Evolutionary conservation across 2,113 vertebrate genomes (phyloP).

Genomic region (Megaleporinus macrocephalus): DNA sequence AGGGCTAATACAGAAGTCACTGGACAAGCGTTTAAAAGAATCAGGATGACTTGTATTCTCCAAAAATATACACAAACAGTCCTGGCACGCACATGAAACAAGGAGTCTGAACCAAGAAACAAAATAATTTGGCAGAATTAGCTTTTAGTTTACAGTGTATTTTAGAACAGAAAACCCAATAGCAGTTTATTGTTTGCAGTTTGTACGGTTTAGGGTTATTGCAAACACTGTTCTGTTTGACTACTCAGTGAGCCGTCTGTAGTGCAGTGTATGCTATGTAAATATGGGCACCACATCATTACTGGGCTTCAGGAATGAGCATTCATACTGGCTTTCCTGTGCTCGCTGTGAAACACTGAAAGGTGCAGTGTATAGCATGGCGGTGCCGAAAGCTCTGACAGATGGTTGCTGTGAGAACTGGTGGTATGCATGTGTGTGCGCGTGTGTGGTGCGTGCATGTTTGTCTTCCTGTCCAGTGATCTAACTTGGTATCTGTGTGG

Average conservation of each 20-base stretch:
- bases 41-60: constrained; percentile 8
- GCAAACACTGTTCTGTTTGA: neutral
- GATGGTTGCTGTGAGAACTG: constrained; percentile 27
- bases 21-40: constrained; percentile 12
- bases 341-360: neutral
- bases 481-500: neutral
- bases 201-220: neutral
- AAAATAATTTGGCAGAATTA: neutral
- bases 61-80: neutral
- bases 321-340: constrained; percentile 23
- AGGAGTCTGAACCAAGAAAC: neutral
- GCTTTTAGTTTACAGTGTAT: neutral
- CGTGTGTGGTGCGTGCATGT: neutral
- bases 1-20: neutral
- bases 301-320: constrained; percentile 7
- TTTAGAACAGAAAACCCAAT: neutral
- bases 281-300: constrained; percentile 16
- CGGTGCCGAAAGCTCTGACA: neutral
- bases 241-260: neutral
- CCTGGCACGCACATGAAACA: neutral
- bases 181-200: neutral
- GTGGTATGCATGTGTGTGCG: constrained; percentile 16
- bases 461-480: neutral
- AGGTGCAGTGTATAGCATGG: constrained; percentile 12
- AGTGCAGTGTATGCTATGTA: neutral